These are phyloP conservation scores for Lysiphlebus fabarum DNA, from an alignment of 1,140 invertebrate genomes.

Conservation along the genomic window DNA sequence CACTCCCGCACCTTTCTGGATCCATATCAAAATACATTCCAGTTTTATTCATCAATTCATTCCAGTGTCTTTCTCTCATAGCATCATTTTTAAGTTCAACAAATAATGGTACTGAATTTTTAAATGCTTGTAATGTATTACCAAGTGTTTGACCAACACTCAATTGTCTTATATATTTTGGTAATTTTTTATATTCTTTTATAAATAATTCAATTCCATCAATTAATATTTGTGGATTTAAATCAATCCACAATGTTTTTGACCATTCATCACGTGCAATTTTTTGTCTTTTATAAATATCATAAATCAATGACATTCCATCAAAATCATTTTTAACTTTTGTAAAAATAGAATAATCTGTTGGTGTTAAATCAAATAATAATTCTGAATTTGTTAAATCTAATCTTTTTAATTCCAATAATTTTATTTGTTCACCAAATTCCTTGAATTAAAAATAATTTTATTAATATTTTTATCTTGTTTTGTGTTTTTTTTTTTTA, in stretches of 20 bases:
- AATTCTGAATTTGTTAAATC: slow-evolving; percentile 77
- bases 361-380: slow-evolving; percentile 79
- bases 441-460: slow-evolving; percentile 48
- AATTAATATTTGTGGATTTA: slow-evolving; percentile 77
- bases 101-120: slow-evolving; percentile 82
- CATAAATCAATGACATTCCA: slow-evolving; percentile 70
- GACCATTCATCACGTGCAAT: slow-evolving; percentile 75
- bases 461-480: background rate
- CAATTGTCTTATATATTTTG: slow-evolving; percentile 58
- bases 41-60: slow-evolving; percentile 82
- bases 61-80: slow-evolving; percentile 83
- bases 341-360: slow-evolving; percentile 75
- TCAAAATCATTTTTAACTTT: slow-evolving; percentile 71
- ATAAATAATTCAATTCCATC: slow-evolving; percentile 85
- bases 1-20: slow-evolving; percentile 59
- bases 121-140: slow-evolving; percentile 82
- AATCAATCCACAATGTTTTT: slow-evolving; percentile 80
- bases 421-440: slow-evolving; percentile 65
- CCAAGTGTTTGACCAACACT: slow-evolving; percentile 68
- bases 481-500: slow-evolving; percentile 30
- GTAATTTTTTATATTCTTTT: slow-evolving; percentile 69
- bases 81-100: slow-evolving; percentile 88
- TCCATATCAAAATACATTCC: slow-evolving; percentile 82
- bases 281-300: slow-evolving; percentile 76
- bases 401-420: slow-evolving; percentile 65